Conservation (phyloP, 2,888 invertebrate genomes). For the Helobdella robusta region DNA sequence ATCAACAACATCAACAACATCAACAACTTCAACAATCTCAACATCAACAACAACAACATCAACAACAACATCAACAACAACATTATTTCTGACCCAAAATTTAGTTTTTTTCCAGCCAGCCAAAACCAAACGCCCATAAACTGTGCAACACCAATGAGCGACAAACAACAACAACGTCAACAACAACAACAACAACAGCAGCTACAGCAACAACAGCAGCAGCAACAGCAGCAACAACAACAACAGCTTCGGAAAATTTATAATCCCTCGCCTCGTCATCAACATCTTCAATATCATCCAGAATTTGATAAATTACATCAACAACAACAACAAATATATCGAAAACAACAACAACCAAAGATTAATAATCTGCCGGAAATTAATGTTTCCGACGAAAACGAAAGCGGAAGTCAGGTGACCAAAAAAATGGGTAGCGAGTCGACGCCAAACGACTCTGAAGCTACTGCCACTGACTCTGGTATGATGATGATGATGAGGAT, state of each 20-base stretch:
- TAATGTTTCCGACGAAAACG: no score
- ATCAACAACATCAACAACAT: background rate
- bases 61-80: constrained; percentile 13
- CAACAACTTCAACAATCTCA: constrained; percentile 10
- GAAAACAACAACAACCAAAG: background rate
- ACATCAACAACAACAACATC: background rate
- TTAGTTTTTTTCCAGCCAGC: no score
- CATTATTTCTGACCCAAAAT: no score
- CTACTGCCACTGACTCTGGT: no score
- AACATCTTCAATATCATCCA: background rate
- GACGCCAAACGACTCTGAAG: no score
- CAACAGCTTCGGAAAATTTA: background rate
- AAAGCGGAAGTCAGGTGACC: no score
- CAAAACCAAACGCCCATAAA: no score
- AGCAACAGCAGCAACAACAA: background rate
- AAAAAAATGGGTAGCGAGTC: no score
- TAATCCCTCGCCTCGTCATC: background rate
- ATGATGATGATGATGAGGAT: no score
- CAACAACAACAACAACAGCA: background rate
- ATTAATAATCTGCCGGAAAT: no score
- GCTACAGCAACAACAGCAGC: constrained; percentile 7
- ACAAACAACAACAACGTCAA: background rate
- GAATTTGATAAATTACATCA: background rate
- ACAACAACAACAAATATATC: background rate
- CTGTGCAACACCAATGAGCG: no score